These are phyloP conservation scores for Potamilus streckersoni DNA, from an alignment of 1,140 invertebrate species.

Conservation along the genomic window DNA sequence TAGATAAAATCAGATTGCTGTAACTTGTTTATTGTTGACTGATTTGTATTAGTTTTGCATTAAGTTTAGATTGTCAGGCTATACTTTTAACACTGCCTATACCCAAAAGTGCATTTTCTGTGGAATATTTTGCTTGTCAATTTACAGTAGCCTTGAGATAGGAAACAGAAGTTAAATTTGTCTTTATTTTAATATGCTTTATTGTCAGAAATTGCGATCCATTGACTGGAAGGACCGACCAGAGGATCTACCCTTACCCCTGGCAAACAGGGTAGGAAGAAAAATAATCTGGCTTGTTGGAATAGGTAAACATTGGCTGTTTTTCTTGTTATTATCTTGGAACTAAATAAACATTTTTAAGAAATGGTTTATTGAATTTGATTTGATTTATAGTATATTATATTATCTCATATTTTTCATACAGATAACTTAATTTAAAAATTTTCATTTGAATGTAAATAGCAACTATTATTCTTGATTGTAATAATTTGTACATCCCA, in stretches of 20 bases:
- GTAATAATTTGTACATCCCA: too few relatives aligned
- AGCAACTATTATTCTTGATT: too few relatives aligned
- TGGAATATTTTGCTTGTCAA: too few relatives aligned
- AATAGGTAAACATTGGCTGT: slow-evolving; percentile 43
- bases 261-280: slow-evolving; percentile 32
- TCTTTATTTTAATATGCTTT: slow-evolving; percentile 3
- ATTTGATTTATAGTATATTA: not conserved
- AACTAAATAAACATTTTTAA: not conserved
- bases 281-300: slow-evolving; percentile 57
- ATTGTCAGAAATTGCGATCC: slow-evolving; percentile 76
- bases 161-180: not conserved
- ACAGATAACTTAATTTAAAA: too few relatives aligned
- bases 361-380: not conserved
- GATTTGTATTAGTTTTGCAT: too few relatives aligned
- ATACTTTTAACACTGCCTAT: too few relatives aligned
- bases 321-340: not conserved
- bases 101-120: too few relatives aligned
- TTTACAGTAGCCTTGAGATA: not conserved
- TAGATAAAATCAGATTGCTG: too few relatives aligned
- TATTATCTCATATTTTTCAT: slow-evolving; percentile 3
- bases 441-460: too few relatives aligned
- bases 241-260: slow-evolving; percentile 14
- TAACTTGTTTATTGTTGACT: too few relatives aligned
- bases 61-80: too few relatives aligned
- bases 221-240: slow-evolving; percentile 49